Evolutionary conservation across 2,113 vertebrate genomes (phyloP).

Genomic region (Xerus inauris): DNA sequence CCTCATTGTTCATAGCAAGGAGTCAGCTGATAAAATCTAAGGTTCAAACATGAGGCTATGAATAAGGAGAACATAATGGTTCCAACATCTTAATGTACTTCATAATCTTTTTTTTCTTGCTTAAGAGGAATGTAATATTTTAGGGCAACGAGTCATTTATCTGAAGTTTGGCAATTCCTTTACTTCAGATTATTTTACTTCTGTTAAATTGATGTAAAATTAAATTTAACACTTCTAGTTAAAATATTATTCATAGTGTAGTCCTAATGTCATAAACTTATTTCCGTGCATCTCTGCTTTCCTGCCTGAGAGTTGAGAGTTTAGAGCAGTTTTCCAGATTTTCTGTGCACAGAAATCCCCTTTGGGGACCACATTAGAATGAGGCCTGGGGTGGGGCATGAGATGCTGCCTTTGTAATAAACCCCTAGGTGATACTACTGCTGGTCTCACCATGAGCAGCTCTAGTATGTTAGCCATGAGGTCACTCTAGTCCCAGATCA

Average conservation of each 20-base stretch:
- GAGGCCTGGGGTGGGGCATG: not conserved
- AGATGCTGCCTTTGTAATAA: not conserved
- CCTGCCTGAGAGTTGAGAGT: not conserved
- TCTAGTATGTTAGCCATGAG: not conserved
- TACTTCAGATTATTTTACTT: conserved; percentile 19
- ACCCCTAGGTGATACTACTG: not conserved
- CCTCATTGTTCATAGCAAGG: not conserved
- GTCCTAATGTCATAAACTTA: conserved; percentile 2
- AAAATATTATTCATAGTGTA: conserved; percentile 56
- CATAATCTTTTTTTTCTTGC: conserved; percentile 7
- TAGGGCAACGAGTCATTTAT: not conserved
- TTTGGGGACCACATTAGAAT: not conserved
- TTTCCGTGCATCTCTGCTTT: not conserved
- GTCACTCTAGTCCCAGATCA: not conserved
- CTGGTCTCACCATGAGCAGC: not conserved
- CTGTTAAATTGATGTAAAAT: conserved; percentile 8
- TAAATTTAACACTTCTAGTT: not conserved
- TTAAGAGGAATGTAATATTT: not conserved
- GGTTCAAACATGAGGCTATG: not conserved
- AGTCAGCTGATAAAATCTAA: not conserved
- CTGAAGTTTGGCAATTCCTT: conserved; percentile 15
- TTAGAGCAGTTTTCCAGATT: not conserved
- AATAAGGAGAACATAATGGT: not conserved
- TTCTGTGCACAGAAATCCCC: not conserved
- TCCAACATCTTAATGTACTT: not conserved